phyloP scores from a whole-genome alignment of 2,888 invertebrate species.

The Caenorhabditis japonica region DNA sequence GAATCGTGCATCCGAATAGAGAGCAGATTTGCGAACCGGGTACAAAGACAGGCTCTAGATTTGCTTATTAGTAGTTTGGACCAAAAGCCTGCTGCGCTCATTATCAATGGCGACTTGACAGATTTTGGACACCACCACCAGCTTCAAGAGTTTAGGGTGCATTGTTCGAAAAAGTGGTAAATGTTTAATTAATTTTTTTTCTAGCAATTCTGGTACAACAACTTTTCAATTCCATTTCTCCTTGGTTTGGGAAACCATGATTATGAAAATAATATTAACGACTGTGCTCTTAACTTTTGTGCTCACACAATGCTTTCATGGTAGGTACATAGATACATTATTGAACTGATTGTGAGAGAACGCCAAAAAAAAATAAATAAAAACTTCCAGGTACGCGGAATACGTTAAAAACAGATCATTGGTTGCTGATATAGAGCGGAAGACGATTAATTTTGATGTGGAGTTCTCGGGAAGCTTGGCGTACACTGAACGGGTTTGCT shows the following conservation, averaged over 20 bases:
- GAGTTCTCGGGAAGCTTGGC: slow-evolving; percentile 69
- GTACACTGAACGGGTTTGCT: slow-evolving; percentile 70
- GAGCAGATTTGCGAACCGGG: slow-evolving; percentile 70
- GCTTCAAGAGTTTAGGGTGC: slow-evolving; percentile 69
- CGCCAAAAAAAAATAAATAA: too few species aligned
- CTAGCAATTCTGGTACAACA: slow-evolving; percentile 68
- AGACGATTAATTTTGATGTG: slow-evolving; percentile 58
- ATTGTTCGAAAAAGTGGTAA: background rate
- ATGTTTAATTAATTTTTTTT: slow-evolving; percentile 10
- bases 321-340: slow-evolving; percentile 33
- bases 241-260: slow-evolving; percentile 77
- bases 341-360: background rate
- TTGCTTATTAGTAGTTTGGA: slow-evolving; percentile 41
- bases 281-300: slow-evolving; percentile 67
- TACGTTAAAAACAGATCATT: slow-evolving; percentile 65
- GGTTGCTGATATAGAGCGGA: slow-evolving; percentile 58
- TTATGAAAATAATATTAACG: slow-evolving; percentile 75
- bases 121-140: slow-evolving; percentile 73
- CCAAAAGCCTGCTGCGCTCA: slow-evolving; percentile 66
- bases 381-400: slow-evolving; percentile 65
- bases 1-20: slow-evolving; percentile 64
- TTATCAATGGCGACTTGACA: slow-evolving; percentile 76
- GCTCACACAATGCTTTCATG: slow-evolving; percentile 66
- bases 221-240: slow-evolving; percentile 68
- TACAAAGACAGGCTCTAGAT: slow-evolving; percentile 67